Evolutionary conservation across 2,888 invertebrate genomes (phyloP).

Genomic region (Cyaniris semiargus): DNA sequence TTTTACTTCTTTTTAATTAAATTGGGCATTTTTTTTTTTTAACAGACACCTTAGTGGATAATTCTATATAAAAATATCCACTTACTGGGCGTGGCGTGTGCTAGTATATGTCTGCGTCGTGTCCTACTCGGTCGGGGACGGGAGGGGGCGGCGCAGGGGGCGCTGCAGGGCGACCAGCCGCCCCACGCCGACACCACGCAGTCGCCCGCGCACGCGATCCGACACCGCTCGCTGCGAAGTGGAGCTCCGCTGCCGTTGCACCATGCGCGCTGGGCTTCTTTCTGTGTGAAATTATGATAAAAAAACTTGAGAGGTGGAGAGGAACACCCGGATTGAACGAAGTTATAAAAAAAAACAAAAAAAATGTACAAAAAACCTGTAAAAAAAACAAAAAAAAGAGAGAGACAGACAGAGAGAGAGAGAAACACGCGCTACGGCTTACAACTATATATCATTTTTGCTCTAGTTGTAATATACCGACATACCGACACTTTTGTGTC

Average conservation of each 20-base stretch:
- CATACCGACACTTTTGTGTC: too few relatives aligned
- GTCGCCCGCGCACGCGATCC: conserved; percentile 84
- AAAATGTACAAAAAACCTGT: too few relatives aligned
- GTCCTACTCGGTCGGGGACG: conserved; percentile 57
- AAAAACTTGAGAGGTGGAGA: too few relatives aligned
- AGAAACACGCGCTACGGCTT: too few relatives aligned
- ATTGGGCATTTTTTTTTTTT: not conserved
- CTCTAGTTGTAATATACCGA: too few relatives aligned
- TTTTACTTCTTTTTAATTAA: not conserved
- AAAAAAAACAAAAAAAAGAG: too few relatives aligned
- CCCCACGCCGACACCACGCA: conserved; percentile 84
- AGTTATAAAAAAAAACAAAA: too few relatives aligned
- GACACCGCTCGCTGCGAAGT: conserved; percentile 78
- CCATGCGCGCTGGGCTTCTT: conserved; percentile 75
- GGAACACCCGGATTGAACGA: too few relatives aligned
- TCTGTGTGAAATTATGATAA: too few relatives aligned
- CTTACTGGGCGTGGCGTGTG: conserved; percentile 66
- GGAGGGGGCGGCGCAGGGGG: conserved; percentile 60
- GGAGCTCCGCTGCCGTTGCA: conserved; percentile 74
- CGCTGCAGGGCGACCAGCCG: conserved; percentile 77
- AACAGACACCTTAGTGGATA: too few relatives aligned
- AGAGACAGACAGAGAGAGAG: too few relatives aligned
- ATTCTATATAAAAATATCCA: not conserved
- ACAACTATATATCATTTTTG: too few relatives aligned
- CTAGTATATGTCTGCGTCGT: conserved; percentile 60